These are phyloP conservation scores for Chalcosyrphus nemorum DNA, from an alignment of 2,888 invertebrate genomes.

Conservation along the genomic window DNA sequence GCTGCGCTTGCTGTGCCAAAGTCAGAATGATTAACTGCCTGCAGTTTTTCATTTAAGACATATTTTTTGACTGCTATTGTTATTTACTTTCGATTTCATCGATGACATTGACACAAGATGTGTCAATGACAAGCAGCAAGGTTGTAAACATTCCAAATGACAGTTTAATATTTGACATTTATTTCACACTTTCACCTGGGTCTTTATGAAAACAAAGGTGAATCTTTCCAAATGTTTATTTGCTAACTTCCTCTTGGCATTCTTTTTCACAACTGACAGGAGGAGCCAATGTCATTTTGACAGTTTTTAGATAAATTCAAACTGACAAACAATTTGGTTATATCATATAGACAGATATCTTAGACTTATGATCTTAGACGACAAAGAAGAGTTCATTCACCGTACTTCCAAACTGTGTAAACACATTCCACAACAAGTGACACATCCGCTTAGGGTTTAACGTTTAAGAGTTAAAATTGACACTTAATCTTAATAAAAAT, in stretches of 20 bases:
- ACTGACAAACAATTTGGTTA: too few species aligned
- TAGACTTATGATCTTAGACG: background rate
- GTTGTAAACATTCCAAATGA: background rate
- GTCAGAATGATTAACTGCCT: slow-evolving; percentile 1
- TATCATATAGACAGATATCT: background rate
- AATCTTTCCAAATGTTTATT: too few species aligned
- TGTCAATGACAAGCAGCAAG: background rate
- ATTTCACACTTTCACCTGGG: too few species aligned
- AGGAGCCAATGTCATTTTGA: too few species aligned
- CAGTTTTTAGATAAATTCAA: too few species aligned
- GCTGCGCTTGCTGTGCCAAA: background rate
- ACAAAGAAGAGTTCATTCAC: slow-evolving; percentile 9
- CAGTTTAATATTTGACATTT: background rate
- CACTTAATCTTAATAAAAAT: slow-evolving; percentile 15
- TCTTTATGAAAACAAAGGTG: too few species aligned
- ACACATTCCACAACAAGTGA: background rate
- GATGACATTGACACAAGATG: background rate
- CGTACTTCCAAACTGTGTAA: background rate
- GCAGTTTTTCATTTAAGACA: background rate
- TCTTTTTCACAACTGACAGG: too few species aligned
- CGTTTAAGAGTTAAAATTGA: slow-evolving; percentile 1
- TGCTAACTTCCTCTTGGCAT: too few species aligned
- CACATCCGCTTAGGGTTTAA: slow-evolving; percentile 1
- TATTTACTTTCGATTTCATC: background rate
- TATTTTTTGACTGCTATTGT: background rate